Base-by-base conservation (phyloP, 2,888 invertebrate species). In the Steinernema hermaphroditum region DNA sequence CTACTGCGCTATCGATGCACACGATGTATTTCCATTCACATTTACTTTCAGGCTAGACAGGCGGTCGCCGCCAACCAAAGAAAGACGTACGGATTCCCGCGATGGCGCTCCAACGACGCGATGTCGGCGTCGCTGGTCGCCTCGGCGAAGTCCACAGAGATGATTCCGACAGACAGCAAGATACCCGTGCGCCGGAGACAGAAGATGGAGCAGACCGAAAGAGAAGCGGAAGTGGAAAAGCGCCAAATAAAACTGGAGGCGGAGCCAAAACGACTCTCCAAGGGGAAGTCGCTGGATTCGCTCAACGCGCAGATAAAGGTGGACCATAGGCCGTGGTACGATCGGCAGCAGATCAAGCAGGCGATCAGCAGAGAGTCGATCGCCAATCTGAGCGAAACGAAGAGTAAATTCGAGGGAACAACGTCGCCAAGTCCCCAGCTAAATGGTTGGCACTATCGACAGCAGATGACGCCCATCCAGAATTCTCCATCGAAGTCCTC, bases 1-100 rank as follows among this genome's bases (percentile, higher is more conserved):
- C 92, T 91, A 92, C 92, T 92, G 92, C 92, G 82, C 80, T 80
- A 81, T 69, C 62, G 27, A 62, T 27, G 24, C 24, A n/a, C 14
- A 9, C n/a, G 22, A 24, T 8, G 19, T 16, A 0, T 27, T 14
- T 49, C 19, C 24, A 1, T 16, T 71, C 19, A 24, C n/a, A n/a
- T n/a, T n/a, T n/a, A 19, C 29, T 70, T 78, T 74, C 54, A 79
- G 79, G 50, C 72, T 22, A 77, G 77, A 43, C 74, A 74, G 44
- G 76, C 77, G 14, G 72, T 75, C 46, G 50, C 72, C 1, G 76
- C 71, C 14, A 34, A 72, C 32, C 72, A 78, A 14, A 77, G 76
- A 6, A 74, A 75, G 62, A 72, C 76, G 41, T 83, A 79, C 72
- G 81, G 78, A 43, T 83, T 83, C 73, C 83, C 83, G 16, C 77